Conservation (phyloP, 2,113 vertebrate genomes). For the Psittacula cyanocephala region DNA sequence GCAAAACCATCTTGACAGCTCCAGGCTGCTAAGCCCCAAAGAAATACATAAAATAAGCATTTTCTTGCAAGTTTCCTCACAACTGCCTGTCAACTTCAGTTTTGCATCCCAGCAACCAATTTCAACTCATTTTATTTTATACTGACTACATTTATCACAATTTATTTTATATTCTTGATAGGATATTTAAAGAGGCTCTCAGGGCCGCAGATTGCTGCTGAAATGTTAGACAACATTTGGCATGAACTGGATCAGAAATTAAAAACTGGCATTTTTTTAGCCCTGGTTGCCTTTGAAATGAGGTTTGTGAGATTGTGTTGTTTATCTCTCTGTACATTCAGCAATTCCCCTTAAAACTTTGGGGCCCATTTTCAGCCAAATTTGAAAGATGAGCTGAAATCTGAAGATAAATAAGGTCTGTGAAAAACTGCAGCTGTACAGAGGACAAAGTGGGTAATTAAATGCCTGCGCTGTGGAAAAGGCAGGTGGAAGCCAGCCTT, state of each 20-base stretch:
- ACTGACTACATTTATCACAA: conserved; percentile 43
- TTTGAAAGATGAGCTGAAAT: conserved; percentile 48
- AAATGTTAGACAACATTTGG: conserved; percentile 44
- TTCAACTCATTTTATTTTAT: conserved; percentile 52
- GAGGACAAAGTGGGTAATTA: neutral
- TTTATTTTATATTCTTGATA: conserved; percentile 41
- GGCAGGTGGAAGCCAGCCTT: conserved; percentile 47
- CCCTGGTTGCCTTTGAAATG: neutral
- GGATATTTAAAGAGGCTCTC: conserved; percentile 34
- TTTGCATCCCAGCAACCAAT: conserved; percentile 64
- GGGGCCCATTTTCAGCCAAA: conserved; percentile 1
- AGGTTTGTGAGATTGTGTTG: neutral
- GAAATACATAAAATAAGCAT: conserved; percentile 60
- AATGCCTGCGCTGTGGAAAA: neutral
- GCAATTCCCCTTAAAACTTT: neutral
- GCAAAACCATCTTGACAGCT: conserved; percentile 62
- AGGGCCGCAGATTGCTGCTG: conserved; percentile 7
- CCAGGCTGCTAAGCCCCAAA: conserved; percentile 45
- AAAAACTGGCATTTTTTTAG: neutral
- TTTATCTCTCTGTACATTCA: conserved; percentile 28
- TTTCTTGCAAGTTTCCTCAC: conserved; percentile 54
- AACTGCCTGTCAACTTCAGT: conserved; percentile 55
- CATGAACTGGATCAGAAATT: conserved; percentile 37
- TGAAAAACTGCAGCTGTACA: conserved; percentile 39
- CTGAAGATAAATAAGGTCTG: conserved; percentile 22